Evolutionary conservation across 2,113 vertebrate genomes (phyloP).

Genomic region (Pelecanus crispus): DNA sequence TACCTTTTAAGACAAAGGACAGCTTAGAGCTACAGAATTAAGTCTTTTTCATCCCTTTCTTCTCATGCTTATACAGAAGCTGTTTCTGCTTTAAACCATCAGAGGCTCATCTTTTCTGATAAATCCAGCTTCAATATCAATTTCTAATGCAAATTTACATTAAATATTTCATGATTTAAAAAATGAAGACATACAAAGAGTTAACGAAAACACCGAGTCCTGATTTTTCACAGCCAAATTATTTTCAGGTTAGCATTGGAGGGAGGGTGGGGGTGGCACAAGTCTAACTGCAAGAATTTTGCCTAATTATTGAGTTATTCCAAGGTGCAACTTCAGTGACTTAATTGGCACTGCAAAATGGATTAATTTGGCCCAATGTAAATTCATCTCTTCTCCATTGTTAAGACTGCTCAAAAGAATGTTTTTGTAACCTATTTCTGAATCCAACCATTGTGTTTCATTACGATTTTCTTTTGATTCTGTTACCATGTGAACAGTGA

Average conservation of each 20-base stretch:
- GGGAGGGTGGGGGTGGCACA: not conserved
- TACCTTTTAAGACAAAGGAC: slow-evolving; percentile 73
- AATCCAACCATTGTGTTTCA: slow-evolving; percentile 55
- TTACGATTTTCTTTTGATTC: slow-evolving; percentile 64
- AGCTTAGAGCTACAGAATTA: slow-evolving; percentile 62
- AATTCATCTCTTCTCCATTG: slow-evolving; percentile 24
- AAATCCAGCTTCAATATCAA: slow-evolving; percentile 5
- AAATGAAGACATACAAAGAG: not conserved
- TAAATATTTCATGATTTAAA: not conserved
- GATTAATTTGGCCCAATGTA: slow-evolving; percentile 45
- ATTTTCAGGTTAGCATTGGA: not conserved
- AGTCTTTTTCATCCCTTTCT: slow-evolving; percentile 54
- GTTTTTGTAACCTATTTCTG: slow-evolving; percentile 51
- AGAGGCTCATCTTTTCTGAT: not conserved
- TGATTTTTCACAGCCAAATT: not conserved
- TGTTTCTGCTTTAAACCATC: slow-evolving; percentile 26
- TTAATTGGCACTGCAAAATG: slow-evolving; percentile 35
- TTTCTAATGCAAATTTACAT: slow-evolving; percentile 1
- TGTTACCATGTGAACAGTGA: slow-evolving; percentile 69
- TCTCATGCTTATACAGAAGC: slow-evolving; percentile 12
- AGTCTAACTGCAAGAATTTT: slow-evolving; percentile 3
- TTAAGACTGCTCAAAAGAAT: slow-evolving; percentile 39
- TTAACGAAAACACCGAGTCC: not conserved
- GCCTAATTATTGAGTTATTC: slow-evolving; percentile 19
- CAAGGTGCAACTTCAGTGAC: not conserved